Conservation (phyloP, 37 sponge, comb jelly and placozoan genomes). For the Lycopodina hypogea region DNA sequence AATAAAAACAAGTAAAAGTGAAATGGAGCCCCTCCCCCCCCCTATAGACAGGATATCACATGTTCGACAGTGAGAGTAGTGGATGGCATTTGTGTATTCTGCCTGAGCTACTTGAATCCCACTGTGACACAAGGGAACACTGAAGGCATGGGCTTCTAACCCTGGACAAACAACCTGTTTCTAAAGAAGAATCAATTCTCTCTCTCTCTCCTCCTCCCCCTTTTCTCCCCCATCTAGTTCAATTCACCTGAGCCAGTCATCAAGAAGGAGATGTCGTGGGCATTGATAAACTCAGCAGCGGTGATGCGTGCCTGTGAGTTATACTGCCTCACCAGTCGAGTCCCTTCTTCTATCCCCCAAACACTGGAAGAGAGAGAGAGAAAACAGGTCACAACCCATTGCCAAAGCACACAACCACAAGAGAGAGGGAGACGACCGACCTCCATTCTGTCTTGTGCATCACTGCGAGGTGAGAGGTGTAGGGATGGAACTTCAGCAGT, state of each 20-base stretch:
- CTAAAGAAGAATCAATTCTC: no score
- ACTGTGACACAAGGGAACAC: no score
- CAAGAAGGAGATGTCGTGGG: constrained; percentile 81
- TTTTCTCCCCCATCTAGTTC: no score
- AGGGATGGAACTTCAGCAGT: constrained; percentile 80
- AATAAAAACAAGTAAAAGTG: no score
- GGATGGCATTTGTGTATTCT: no score
- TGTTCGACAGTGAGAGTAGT: no score
- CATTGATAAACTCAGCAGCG: constrained; percentile 74
- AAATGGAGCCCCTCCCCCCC: no score
- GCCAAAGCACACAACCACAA: neutral
- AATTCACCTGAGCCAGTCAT: constrained; percentile 77
- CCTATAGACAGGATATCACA: no score
- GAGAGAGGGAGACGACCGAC: constrained; percentile 1
- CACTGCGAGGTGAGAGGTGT: constrained; percentile 68
- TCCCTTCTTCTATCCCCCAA: constrained; percentile 70
- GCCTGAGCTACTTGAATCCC: no score
- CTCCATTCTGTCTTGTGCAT: constrained; percentile 62
- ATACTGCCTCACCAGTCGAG: constrained; percentile 15
- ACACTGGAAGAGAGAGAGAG: constrained; percentile 23
- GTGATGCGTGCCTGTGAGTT: constrained; percentile 56
- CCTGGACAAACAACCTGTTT: no score
- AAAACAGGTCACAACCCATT: neutral
- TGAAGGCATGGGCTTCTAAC: no score
- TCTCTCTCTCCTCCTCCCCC: no score